Conservation (phyloP, 2,113 vertebrate species). For the Carassius carassius region DNA sequence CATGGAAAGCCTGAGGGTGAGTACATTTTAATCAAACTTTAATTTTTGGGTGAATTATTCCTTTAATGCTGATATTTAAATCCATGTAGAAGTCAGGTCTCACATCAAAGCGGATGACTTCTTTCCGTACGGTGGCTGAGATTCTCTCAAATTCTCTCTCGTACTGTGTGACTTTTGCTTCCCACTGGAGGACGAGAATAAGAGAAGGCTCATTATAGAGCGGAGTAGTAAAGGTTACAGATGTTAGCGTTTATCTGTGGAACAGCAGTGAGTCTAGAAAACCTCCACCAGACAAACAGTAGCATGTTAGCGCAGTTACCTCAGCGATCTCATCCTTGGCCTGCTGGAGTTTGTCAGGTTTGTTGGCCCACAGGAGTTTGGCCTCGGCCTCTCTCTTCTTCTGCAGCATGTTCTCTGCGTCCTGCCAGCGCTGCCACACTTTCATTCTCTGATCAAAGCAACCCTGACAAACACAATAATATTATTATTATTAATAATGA, state of each 20-base stretch:
- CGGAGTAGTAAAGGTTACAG: background rate
- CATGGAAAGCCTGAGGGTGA: background rate
- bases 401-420: conserved; percentile 87
- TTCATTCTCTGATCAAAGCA: conserved; percentile 97
- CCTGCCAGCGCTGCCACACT: conserved; percentile 98
- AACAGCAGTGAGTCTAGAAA: background rate
- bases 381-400: conserved; percentile 95
- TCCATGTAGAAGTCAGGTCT: background rate
- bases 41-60: background rate
- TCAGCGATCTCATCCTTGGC: conserved; percentile 94
- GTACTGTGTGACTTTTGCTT: conserved; percentile 90
- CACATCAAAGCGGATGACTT: conserved; percentile 94
- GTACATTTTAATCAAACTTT: background rate
- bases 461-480: conserved; percentile 71
- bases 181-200: conserved; percentile 81
- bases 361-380: conserved; percentile 95
- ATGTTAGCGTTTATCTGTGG: background rate
- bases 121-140: conserved; percentile 89
- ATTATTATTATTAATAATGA: background rate
- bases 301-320: conserved; percentile 68
- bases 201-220: background rate
- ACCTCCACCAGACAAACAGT: background rate
- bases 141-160: conserved; percentile 94
- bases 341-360: conserved; percentile 95
- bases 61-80: background rate